Conservation (phyloP, 2,888 invertebrate genomes). For the Penaeus monodon region DNA sequence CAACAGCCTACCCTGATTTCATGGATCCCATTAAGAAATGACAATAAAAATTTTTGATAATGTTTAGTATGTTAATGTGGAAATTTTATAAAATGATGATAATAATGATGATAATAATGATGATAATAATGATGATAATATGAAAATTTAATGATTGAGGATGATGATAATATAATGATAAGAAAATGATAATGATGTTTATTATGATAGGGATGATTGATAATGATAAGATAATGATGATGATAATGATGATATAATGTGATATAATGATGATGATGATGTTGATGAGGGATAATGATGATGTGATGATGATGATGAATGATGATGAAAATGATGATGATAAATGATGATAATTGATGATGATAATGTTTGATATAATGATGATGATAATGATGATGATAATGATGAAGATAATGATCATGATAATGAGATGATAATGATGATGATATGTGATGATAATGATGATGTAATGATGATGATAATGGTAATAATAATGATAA, state of each 20-base stretch:
- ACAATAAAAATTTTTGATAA: no score
- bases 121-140: neutral
- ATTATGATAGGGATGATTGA: no score
- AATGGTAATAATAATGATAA: neutral
- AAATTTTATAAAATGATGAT: no score
- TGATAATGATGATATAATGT: slow-evolving; percentile 1
- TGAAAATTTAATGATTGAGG: no score
- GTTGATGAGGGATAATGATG: neutral
- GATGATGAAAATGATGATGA: neutral
- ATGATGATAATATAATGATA: no score
- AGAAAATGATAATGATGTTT: no score
- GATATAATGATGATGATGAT: slow-evolving; percentile 3
- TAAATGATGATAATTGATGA: neutral
- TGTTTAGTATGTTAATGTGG: no score
- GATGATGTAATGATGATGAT: neutral
- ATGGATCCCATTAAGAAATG: no score
- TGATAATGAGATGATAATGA: neutral
- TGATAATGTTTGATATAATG: slow-evolving; percentile 5
- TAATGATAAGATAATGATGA: neutral
- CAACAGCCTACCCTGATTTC: no score
- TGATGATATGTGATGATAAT: neutral
- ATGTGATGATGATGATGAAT: slow-evolving; percentile 1
- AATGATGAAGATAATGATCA: neutral
- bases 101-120: slow-evolving; percentile 2
- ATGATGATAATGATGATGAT: neutral